Evolutionary conservation across 2,888 invertebrate genomes (phyloP), one percentile per base, ranked within the genome.

Genomic region (Bellardia bayeri): DNA sequence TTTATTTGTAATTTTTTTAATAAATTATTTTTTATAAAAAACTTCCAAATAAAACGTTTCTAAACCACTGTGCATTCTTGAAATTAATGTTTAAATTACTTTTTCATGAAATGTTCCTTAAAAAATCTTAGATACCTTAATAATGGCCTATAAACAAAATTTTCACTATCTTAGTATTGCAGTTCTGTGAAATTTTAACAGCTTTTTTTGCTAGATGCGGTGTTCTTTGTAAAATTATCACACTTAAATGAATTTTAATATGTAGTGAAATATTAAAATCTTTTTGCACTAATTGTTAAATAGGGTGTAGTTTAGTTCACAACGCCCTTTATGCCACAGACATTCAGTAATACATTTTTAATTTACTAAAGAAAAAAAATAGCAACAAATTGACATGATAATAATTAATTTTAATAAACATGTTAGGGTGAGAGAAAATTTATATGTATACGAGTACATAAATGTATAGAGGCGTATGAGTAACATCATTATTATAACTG

Each of bases 381-480:
- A 14, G 6, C 16, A 40, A 61, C 13, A 51, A 42, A 54, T 54
- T 74, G 56, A 61, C 69, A 71, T 14, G 23, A 71, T 80, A 71
- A 66, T 82, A 71, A 66, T 82, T 82, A 49, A 6, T 2, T 42
- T 45, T 42, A 16, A n/a, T 13, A 42, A 66, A 23, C 66, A 3
- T 16, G 13, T 2, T 33, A 30, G n/a, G 6, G 49, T 9, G 30
- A 37, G n/a, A n/a, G 2, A 61, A 23, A 23, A 23, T 23, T 23
- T 23, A 23, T 23, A 23, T 23, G 23, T 23, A 23, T 23, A 23
- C 23, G 23, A 23, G 23, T 23, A 23, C 23, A 54, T 63, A 9
- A 13, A 45, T 45, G 45, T 45, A 45, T 13, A 13, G 13, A 16
- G 66, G 14, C 84, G 81, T 69, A 81, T 85, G 69, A 81, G 58